Evolutionary conservation across 2,113 vertebrate species (phyloP), one percentile per base, ranked within the genome.

Genomic region (Daphoenositta chrysoptera): DNA sequence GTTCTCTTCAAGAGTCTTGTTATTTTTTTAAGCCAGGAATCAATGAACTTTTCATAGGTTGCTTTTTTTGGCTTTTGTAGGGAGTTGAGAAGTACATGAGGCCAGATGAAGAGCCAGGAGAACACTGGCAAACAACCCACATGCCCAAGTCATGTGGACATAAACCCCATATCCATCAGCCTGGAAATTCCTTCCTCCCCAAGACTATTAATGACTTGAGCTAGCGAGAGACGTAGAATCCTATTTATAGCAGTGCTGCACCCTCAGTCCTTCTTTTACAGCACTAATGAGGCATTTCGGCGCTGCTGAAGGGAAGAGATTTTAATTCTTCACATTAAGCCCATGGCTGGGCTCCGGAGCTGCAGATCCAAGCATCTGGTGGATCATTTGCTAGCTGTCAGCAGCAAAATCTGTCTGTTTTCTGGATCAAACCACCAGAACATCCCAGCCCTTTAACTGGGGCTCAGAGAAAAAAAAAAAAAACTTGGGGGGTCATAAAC

Each of bases 331-430:
- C 76, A 73, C 9, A 6, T 64, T 54, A 66, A 92, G 94, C 64
- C 60, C 30, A 8, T 48, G 85, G 24, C 63, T 44, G 47, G 33
- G 39, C 70, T 83, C 33, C 0, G 13, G 58, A 58, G 70, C 47
- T 92, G 83, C 58, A 86, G 79, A 83, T 83, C 75, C 92, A 71
- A 88, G 79, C 56, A 85, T 73, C 91, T 96, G 93, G 73, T 93
- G 83, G 79, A 90, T 92, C 66, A 86, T 96, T 97, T 95, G 53
- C 83, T 94, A 14, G 37, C 77, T 94, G 57, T 87, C 89, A 93
- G 70, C 37, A 85, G 56, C 81, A 82, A 15, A 69, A 19, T 65
- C 33, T 50, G 22, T 87, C 54, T 72, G 7, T 94, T 85, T 72
- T 40, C 75, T 90, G 79, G 50, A 73, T 94, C 75, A 85, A 88